Evolutionary conservation across 2,888 invertebrate genomes (phyloP), one percentile per base, ranked within the genome.

Genomic region (Torymus tubicola): DNA sequence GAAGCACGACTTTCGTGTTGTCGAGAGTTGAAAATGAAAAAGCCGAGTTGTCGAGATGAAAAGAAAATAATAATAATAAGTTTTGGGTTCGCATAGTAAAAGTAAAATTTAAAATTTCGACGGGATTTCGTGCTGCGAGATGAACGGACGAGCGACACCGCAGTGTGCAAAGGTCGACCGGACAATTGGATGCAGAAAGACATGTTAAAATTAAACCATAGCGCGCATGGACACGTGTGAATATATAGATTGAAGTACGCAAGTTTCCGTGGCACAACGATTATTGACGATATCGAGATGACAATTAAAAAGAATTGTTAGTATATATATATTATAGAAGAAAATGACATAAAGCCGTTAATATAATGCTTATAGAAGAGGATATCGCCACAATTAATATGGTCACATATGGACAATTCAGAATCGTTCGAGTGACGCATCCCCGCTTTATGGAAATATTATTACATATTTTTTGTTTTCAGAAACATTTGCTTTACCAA

Each of bases 91-190:
- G 13, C 16, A 18, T n/a, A n/a, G 31, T 4, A 1, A 12, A 50
- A 50, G 21, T 31, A 16, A 63, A 12, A 61, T 65, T 18, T n/a
- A 1, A 57, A 2, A 42, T 24, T 60, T 11, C 13, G 53, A 50
- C 21, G 18, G n/a, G 2, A 60, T 76, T 71, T 72, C 60, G 80
- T 68, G 73, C 77, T 69, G 61, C 31, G 67, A 58, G 55, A 65
- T 57, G 12, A 16, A 52, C 14, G 60, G 52, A 73, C 31, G 58
- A 58, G 52, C 57, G 73, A 63, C 53, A 53, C 13, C 52, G 31
- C 52, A 42, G 64, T 65, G 73, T 81, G 74, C 78, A 78, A 74
- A 81, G 78, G 69, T 57, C 57, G 53, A 60, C 74, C 16, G 64
- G 77, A 73, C 16, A 11, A 53, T 74, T 11, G 31, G 12, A 64